Conservation (phyloP, 2,113 vertebrate species). For the Spheniscus mendiculus region DNA sequence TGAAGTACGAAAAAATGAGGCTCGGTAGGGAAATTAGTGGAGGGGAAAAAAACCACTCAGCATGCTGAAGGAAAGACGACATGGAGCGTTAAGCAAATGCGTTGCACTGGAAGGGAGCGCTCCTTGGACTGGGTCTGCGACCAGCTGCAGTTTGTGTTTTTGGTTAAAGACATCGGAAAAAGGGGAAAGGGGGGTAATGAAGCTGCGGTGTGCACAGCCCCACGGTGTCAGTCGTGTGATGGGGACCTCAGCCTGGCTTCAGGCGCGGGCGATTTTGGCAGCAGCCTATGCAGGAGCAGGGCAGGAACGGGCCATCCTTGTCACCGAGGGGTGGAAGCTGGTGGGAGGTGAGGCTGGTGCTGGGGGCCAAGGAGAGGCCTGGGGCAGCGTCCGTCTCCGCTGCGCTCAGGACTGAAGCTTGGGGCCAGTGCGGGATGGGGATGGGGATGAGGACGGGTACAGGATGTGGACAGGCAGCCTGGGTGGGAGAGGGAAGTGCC, state of each 20-base stretch:
- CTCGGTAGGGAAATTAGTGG: constrained; percentile 21
- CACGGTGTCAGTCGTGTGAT: accelerated
- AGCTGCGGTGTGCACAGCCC: neutral
- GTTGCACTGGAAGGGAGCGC: neutral
- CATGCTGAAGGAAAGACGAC: neutral
- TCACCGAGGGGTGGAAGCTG: accelerated
- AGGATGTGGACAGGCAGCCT: neutral
- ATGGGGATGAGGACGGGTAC: neutral
- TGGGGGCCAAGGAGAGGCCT: neutral
- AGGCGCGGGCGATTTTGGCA: accelerated
- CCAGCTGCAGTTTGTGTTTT: neutral
- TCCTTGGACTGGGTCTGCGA: neutral
- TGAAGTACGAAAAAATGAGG: neutral
- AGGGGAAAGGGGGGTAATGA: neutral
- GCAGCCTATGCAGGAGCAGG: neutral
- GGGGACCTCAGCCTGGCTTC: neutral
- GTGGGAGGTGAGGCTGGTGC: neutral
- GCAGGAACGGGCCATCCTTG: neutral
- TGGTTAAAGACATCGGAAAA: neutral
- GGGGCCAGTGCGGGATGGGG: neutral
- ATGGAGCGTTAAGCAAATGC: neutral
- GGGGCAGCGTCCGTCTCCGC: neutral
- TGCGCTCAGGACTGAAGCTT: neutral
- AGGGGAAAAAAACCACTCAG: neutral
- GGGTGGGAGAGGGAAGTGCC: neutral